Percentiles rank a stretch among this genome's conserved stretches.
Conservation (phyloP, 2,888 invertebrate species). For the Nineta flava region DNA sequence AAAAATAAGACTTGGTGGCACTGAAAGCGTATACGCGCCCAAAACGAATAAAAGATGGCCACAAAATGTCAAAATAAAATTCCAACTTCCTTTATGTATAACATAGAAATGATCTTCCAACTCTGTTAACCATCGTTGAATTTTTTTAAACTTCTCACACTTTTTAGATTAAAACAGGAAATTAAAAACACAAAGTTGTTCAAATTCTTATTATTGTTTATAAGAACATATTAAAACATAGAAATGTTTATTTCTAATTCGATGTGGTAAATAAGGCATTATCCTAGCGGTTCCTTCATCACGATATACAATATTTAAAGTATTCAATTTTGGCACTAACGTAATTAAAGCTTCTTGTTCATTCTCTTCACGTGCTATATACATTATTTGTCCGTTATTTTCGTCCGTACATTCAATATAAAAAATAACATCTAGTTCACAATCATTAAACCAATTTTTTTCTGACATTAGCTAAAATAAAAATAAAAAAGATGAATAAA, state of each 20-base stretch:
- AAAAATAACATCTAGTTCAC: conserved; percentile 24
- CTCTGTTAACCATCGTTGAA: too few species aligned
- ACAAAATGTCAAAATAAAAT: too few species aligned
- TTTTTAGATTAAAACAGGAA: too few species aligned
- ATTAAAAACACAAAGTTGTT: too few species aligned
- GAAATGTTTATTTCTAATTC: conserved; percentile 20
- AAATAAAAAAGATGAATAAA: conserved; percentile 3
- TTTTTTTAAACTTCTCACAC: too few species aligned
- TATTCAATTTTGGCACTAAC: conserved; percentile 47
- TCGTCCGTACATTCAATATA: conserved; percentile 20
- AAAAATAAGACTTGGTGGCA: too few species aligned
- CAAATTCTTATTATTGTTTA: conserved; percentile 22
- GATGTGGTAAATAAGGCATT: conserved; percentile 25
- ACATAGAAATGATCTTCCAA: too few species aligned
- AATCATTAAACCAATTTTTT: conserved; percentile 21
- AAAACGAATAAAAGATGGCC: too few species aligned
- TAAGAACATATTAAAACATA: conserved; percentile 25
- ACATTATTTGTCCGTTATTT: conserved; percentile 23
- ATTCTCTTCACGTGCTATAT: conserved; percentile 23
- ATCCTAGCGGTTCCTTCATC: conserved; percentile 33
- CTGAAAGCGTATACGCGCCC: too few species aligned
- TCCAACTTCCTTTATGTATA: too few species aligned
- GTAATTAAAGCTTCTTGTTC: conserved; percentile 30
- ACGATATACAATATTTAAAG: conserved; percentile 47
- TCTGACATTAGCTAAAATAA: conserved; percentile 23